These are phyloP conservation scores for Trypoxylon attenuatum DNA, from an alignment of 2,888 invertebrate genomes.

Conservation along the genomic window DNA sequence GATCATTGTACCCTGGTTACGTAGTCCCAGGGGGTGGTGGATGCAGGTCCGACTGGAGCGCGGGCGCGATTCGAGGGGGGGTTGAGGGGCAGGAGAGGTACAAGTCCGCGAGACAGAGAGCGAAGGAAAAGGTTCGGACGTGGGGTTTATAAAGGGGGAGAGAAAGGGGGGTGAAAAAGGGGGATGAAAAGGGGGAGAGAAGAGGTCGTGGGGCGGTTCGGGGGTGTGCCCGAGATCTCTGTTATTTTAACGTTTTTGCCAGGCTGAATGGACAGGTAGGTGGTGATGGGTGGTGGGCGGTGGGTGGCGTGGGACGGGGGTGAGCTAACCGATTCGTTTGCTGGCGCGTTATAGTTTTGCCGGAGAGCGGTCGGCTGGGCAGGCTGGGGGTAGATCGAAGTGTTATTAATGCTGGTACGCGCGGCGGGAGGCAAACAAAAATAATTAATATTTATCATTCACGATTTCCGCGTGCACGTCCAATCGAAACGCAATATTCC, in stretches of 20 bases:
- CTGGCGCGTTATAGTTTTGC: slow-evolving; percentile 54
- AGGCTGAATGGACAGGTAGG: slow-evolving; percentile 49
- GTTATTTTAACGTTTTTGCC: slow-evolving; percentile 73
- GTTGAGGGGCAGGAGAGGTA: slow-evolving; percentile 41
- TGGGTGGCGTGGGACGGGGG: too few species aligned
- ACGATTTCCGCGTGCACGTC: slow-evolving; percentile 70
- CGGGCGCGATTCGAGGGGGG: slow-evolving; percentile 34
- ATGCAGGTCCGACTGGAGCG: slow-evolving; percentile 7
- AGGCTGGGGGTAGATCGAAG: slow-evolving; percentile 59
- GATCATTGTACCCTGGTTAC: slow-evolving; percentile 73
- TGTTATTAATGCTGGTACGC: slow-evolving; percentile 72
- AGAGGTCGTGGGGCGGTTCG: neutral
- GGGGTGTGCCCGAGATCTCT: slow-evolving; percentile 54
- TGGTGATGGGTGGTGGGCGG: too few species aligned
- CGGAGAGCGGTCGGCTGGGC: slow-evolving; percentile 27
- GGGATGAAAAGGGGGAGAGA: slow-evolving; percentile 11
- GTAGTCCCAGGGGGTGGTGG: slow-evolving; percentile 32
- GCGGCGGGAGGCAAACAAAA: slow-evolving; percentile 72
- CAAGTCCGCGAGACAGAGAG: slow-evolving; percentile 1
- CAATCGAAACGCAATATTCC: slow-evolving; percentile 63
- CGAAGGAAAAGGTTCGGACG: neutral
- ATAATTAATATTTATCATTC: slow-evolving; percentile 75
- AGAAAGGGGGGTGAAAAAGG: neutral
- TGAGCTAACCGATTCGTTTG: slow-evolving; percentile 59
- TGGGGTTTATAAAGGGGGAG: slow-evolving; percentile 7